Evolutionary conservation across 2,113 vertebrate species (phyloP).

Genomic region (Neotoma lepida): DNA sequence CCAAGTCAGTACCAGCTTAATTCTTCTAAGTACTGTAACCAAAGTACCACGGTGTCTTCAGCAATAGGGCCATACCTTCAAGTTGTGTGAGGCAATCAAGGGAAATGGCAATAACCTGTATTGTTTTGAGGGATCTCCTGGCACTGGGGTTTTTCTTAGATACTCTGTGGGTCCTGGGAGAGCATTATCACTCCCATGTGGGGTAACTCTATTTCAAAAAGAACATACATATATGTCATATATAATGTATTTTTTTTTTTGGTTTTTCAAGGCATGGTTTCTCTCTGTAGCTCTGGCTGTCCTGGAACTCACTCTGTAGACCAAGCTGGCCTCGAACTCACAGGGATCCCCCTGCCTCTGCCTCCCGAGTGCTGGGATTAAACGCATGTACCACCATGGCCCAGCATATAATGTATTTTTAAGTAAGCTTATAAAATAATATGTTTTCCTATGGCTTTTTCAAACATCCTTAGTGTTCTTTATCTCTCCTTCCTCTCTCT

Average conservation of each 20-base stretch:
- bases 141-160: neutral
- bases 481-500: neutral
- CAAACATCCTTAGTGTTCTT: neutral
- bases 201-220: neutral
- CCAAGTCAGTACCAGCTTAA: neutral
- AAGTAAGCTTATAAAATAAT: neutral
- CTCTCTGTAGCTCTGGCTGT: too few species aligned
- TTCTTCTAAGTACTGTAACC: neutral
- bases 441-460: neutral
- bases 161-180: neutral
- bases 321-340: too few species aligned
- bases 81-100: neutral
- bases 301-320: too few species aligned
- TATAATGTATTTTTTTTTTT: neutral
- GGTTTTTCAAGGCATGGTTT: too few species aligned
- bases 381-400: neutral
- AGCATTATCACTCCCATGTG: neutral
- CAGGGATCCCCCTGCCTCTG: too few species aligned
- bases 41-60: neutral
- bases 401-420: neutral
- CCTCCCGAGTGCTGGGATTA: neutral
- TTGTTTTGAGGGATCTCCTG: neutral
- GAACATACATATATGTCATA: neutral
- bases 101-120: neutral
- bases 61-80: neutral